Evolutionary conservation across 2,113 vertebrate species (phyloP).

Genomic region (Gobiocypris rarus): DNA sequence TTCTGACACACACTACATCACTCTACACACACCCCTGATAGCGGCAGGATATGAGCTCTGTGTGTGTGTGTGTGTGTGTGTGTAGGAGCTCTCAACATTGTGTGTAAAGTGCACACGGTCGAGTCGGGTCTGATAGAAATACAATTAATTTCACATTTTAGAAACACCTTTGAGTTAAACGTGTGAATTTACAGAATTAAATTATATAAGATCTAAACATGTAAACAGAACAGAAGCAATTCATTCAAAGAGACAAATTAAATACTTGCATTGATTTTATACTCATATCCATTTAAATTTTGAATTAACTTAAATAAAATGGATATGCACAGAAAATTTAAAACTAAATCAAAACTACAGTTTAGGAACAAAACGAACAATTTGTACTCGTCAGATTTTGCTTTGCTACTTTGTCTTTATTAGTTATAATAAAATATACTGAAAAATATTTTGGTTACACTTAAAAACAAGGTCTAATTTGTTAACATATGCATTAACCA

Average conservation of each 20-base stretch:
- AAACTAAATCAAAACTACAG: neutral
- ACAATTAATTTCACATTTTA: neutral
- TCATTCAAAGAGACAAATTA: neutral
- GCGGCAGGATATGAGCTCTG: constrained; percentile 48
- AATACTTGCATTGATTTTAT: neutral
- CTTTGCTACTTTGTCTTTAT: neutral
- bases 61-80: constrained; percentile 1
- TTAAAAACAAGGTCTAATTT: too few species aligned
- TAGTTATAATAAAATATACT: neutral
- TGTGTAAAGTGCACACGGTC: constrained; percentile 36
- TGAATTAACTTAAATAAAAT: neutral
- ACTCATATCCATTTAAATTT: neutral
- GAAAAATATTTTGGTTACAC: neutral
- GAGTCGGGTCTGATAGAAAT: neutral
- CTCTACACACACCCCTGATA: constrained; percentile 45
- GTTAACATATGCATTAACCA: too few species aligned
- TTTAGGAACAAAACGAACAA: neutral
- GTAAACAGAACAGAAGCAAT: neutral
- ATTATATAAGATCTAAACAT: neutral
- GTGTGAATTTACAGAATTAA: neutral
- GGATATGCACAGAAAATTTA: neutral
- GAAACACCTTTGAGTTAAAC: neutral
- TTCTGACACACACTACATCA: constrained; percentile 55
- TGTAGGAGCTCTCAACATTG: constrained; percentile 12
- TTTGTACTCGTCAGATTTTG: neutral